Evolutionary conservation across 1,140 invertebrate genomes (phyloP), one percentile per base, ranked within the genome.

Genomic region (Elymnias hypermnestra): DNA sequence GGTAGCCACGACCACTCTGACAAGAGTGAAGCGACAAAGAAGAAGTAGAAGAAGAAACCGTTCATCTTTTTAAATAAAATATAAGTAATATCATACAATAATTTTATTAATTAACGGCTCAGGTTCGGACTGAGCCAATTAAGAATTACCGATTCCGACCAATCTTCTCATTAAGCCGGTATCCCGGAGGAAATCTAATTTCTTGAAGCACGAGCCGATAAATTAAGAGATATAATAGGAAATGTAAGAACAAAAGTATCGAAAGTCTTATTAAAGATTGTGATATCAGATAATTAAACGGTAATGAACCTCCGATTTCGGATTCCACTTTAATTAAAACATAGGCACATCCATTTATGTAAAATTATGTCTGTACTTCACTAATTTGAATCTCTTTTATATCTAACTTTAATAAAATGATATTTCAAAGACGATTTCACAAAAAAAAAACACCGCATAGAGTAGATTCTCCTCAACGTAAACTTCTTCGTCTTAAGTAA

Each of bases 181-280:
- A 52, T 45, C 49, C 37, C 49, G 7, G 19, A 45, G 49, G 49
- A 52, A 45, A 52, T 52, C 49, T 52, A 52, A 52, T 52, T 52
- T 52, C 36, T 23, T 39, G 17, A 42, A 31, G 36, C 37, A 35
- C 42, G 28, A 44, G 23, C 42, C 41, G 37, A 52, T 52, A 52
- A 52, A 52, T 45, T 52, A 52, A 23, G 14, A 52, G 28, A 45
- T 33, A 35, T 45, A 45, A 52, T 45, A 26, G 36, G 49, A 45
- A 51, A 50, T 26, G 25, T 50, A 50, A 45, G 36, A 45, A 45
- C 37, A 39, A 45, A 21, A 41, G 33, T 33, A 33, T 4, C 12
- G 14, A n/a, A 17, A 5, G 12, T 36, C 39, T 43, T 43, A 17
- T 21, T 21, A 21, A 21, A 25, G 28, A 40, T 25, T 21, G 9